A percentile compares a stretch with the other conserved stretches of the same genome.
phyloP scores from a whole-genome alignment of 2,113 vertebrate species.

The Siniperca knerii region DNA sequence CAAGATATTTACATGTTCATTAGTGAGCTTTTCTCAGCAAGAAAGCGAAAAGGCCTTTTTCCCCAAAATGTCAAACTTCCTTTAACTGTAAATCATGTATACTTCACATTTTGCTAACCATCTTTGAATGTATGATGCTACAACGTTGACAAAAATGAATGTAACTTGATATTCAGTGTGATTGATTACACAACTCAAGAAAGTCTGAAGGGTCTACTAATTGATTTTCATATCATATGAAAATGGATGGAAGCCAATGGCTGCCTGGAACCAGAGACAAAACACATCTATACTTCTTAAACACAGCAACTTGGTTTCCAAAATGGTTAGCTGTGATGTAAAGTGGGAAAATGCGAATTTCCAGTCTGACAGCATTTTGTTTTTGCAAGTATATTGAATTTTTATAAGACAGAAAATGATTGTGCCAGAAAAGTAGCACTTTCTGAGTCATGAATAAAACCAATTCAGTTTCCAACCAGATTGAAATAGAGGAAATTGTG shows the following conservation, averaged over 20 bases:
- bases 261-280: background rate
- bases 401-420: conserved; percentile 2
- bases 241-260: background rate
- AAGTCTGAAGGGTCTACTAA: background rate
- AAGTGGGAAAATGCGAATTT: background rate
- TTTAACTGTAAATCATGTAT: background rate
- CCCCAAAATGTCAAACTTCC: background rate
- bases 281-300: background rate
- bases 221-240: background rate
- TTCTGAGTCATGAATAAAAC: conserved; percentile 45
- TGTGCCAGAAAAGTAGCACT: background rate
- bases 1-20: background rate
- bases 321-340: background rate
- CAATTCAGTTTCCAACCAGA: conserved; percentile 16
- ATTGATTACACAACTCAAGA: background rate
- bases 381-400: conserved; percentile 14
- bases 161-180: background rate
- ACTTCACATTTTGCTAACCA: background rate
- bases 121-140: background rate
- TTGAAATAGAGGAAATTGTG: conserved; percentile 3
- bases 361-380: background rate
- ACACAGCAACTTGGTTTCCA: background rate
- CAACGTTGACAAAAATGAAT: background rate
- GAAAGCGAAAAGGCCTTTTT: background rate
- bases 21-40: background rate